phyloP scores from a whole-genome alignment of 2,797 vertebrate species.

The Gallinago nigripennis region DNA sequence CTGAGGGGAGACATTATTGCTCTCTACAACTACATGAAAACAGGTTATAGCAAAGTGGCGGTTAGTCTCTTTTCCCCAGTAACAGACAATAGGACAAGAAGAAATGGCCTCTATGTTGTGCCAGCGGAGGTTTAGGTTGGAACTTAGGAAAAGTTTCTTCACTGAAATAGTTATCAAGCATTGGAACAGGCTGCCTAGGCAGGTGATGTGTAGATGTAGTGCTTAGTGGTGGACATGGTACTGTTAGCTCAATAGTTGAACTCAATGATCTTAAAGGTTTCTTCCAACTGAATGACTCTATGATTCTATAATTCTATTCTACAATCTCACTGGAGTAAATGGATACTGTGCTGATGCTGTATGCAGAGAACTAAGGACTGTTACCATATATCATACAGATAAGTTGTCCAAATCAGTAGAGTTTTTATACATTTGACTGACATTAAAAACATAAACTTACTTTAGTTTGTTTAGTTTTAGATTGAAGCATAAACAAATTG shows the following conservation, averaged over 20 bases:
- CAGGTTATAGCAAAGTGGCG: too few species aligned
- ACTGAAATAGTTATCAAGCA: background rate
- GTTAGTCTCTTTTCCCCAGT: background rate
- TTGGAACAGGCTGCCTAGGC: background rate
- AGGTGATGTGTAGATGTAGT: background rate
- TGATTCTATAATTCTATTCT: background rate
- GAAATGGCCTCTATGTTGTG: background rate
- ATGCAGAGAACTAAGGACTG: background rate
- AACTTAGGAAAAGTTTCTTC: background rate
- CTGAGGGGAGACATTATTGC: too few species aligned
- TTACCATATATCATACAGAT: background rate
- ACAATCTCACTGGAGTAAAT: background rate
- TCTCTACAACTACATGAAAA: too few species aligned
- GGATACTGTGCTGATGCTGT: background rate
- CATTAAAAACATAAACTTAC: background rate
- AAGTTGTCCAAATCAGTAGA: background rate
- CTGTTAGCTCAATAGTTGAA: background rate
- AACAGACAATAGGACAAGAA: background rate
- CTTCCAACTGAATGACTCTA: background rate
- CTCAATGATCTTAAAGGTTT: background rate
- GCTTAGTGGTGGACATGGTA: background rate
- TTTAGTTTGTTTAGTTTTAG: background rate
- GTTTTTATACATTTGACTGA: background rate
- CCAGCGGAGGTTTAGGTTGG: background rate
- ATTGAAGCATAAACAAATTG: background rate